These are phyloP conservation scores for Microctonus hyperodae DNA, from an alignment of 2,888 invertebrate species.

Conservation along the genomic window DNA sequence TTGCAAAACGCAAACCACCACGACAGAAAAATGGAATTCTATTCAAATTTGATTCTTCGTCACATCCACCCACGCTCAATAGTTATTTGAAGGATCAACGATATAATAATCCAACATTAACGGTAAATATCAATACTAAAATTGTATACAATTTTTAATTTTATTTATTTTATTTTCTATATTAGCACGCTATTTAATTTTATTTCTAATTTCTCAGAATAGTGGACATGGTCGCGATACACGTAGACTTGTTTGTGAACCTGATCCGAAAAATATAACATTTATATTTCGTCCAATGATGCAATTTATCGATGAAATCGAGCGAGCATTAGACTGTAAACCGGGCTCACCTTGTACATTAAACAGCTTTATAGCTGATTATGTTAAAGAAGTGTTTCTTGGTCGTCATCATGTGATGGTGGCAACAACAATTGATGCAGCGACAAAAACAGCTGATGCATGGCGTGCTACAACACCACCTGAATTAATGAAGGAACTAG, in stretches of 20 bases:
- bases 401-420: conserved; percentile 76
- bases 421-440: conserved; percentile 72
- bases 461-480: conserved; percentile 80
- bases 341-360: conserved; percentile 77
- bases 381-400: conserved; percentile 86
- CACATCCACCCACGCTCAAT: conserved; percentile 65
- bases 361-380: conserved; percentile 84
- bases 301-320: conserved; percentile 85
- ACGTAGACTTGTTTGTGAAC: conserved; percentile 78
- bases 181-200: background rate
- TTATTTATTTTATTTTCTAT: background rate
- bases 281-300: conserved; percentile 84
- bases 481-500: conserved; percentile 72
- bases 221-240: conserved; percentile 43
- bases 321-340: conserved; percentile 69
- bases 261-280: conserved; percentile 77
- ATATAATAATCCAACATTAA: conserved; percentile 62
- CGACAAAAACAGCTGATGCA: conserved; percentile 78
- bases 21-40: conserved; percentile 49
- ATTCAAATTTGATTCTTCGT: conserved; percentile 61
- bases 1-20: conserved; percentile 65
- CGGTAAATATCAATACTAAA: conserved; percentile 39
- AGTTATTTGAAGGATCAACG: conserved; percentile 58
- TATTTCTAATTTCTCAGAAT: conserved; percentile 39
- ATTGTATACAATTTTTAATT: background rate